Base-by-base conservation (phyloP, 2,113 vertebrate species). In the Hydrochoerus hydrochaeris region DNA sequence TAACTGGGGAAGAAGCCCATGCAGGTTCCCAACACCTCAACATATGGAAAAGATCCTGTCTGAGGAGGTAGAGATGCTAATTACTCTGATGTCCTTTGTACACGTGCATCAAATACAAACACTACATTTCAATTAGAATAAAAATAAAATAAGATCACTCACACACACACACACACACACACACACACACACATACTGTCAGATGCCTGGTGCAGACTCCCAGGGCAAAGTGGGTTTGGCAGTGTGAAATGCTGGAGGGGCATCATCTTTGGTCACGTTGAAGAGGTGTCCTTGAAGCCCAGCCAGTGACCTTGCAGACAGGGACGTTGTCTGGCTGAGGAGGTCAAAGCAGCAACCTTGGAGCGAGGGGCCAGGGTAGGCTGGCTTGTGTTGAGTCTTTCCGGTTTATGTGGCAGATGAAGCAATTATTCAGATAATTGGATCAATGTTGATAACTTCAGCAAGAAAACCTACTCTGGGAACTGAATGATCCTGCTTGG, bases 391-490 rank as follows among this genome's bases (percentile, higher is more conserved):
- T 28, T 78, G 85, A 86, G 86, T 57, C 87, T 84, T 85, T 65
- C 92, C 57, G 65, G 90, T 73, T 96, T 94, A 90, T 69, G 63
- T 85, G 78, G 92, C 30, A 78, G 88, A 95, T 82, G 82, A 97
- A 92, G 94, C 94, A 96, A 86, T 97, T 97, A 96, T 90, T 94
- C 95, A 95, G 94, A 97, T 96, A 97, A 97, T 69, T 92, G 92
- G 97, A 98, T 97, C 95, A 67, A 96, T 97, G 95, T 57, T 94
- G 97, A 92, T 92, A 95, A 95, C 41, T 95, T 95, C 81, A 97
- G 90, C 95, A 97, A 95, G 89, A 94, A 96, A 97, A 77, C 95
- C 87, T 71, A 49, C 92, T 97, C 87, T 92, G 92, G 92, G 88
- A 92, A 90, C 65, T 73, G 91, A 96, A 97, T 52, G 78, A 83